These are phyloP conservation scores for Aphidius colemani DNA, from an alignment of 2,888 invertebrate species.

Conservation along the genomic window DNA sequence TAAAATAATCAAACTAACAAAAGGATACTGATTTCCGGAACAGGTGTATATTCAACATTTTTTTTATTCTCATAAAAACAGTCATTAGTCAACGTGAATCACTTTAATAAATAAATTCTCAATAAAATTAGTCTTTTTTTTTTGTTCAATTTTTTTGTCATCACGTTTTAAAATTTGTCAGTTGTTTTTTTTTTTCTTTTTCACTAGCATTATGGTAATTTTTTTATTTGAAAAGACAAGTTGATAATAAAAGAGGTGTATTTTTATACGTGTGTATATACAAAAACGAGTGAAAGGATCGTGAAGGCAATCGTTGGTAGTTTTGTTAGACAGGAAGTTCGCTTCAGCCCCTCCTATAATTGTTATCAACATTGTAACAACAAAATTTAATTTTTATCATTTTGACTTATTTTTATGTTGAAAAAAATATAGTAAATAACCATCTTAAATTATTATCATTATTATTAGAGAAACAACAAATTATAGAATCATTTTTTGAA, in stretches of 20 bases:
- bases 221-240: not conserved
- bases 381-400: no score
- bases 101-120: no score
- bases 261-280: slow-evolving; percentile 12
- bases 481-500: no score
- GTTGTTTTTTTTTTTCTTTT: not conserved
- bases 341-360: slow-evolving; percentile 36
- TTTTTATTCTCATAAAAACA: not conserved
- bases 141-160: no score
- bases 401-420: no score
- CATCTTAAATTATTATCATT: no score
- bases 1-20: slow-evolving; percentile 10
- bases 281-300: slow-evolving; percentile 25
- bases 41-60: slow-evolving; percentile 30
- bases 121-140: no score
- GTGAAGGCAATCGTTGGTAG: slow-evolving; percentile 22
- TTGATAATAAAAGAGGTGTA: not conserved
- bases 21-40: slow-evolving; percentile 38
- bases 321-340: slow-evolving; percentile 36
- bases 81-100: no score
- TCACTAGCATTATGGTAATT: not conserved
- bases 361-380: slow-evolving; percentile 23
- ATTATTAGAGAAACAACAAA: no score
- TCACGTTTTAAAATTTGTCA: no score
- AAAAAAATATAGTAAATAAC: no score